Evolutionary conservation across 2,888 invertebrate species (phyloP).

Genomic region (Myathropa florea): DNA sequence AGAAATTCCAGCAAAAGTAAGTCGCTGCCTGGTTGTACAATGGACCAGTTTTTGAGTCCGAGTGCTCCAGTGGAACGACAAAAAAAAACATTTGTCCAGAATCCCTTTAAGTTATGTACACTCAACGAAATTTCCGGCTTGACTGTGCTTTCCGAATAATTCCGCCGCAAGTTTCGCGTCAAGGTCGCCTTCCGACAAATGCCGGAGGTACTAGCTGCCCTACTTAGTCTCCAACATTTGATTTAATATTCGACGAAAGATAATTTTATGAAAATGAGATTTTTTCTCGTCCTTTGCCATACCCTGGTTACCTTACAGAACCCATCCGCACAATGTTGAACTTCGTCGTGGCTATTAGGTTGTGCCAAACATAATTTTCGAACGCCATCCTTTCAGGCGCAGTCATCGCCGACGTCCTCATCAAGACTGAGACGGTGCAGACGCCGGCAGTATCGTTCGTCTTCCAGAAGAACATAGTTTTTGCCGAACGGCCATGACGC

Average conservation of each 20-base stretch:
- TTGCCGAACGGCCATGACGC: conserved; percentile 25
- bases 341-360: conserved; percentile 17
- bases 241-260: neutral
- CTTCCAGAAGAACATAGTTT: conserved; percentile 28
- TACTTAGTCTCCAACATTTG: neutral
- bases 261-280: conserved; percentile 2
- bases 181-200: neutral
- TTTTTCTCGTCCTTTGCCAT: neutral
- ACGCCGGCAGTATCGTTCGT: conserved; percentile 21
- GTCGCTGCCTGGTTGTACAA: too few species aligned
- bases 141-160: too few species aligned
- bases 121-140: too few species aligned
- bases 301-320: too few species aligned
- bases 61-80: too few species aligned
- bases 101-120: too few species aligned
- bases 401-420: conserved; percentile 12
- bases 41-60: too few species aligned
- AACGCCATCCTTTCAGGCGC: conserved; percentile 7
- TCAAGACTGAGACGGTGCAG: conserved; percentile 32
- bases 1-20: too few species aligned
- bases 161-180: neutral
- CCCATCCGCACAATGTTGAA: neutral
- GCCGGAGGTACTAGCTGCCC: neutral
- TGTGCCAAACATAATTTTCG: conserved; percentile 35
- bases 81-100: too few species aligned